Evolutionary conservation across 2,797 vertebrate species (phyloP).

Genomic region (Centropyge bicolor): DNA sequence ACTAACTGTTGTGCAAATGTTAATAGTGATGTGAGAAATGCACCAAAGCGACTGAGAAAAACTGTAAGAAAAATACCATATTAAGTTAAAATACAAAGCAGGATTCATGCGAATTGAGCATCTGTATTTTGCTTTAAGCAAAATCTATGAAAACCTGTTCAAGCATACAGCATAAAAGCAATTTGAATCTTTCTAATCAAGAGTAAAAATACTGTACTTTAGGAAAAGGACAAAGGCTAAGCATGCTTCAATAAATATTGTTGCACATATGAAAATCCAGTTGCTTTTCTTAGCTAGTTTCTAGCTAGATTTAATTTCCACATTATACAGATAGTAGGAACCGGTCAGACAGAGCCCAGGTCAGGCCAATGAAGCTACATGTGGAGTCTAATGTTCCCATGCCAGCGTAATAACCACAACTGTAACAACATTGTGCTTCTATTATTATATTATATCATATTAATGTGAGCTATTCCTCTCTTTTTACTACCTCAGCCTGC

Average conservation of each 20-base stretch:
- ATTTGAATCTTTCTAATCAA: too few species aligned
- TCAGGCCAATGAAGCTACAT: background rate
- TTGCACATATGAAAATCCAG: background rate
- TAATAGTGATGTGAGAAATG: too few species aligned
- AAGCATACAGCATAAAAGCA: background rate
- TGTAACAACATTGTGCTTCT: background rate
- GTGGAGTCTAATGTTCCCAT: background rate
- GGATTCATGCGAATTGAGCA: background rate
- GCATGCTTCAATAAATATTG: background rate
- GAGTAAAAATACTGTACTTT: too few species aligned
- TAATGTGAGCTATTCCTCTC: background rate
- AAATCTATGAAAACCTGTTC: background rate
- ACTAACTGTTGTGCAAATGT: too few species aligned
- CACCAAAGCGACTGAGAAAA: too few species aligned
- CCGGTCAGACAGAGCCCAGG: background rate
- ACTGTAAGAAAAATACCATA: background rate
- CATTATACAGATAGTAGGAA: background rate
- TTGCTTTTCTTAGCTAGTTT: background rate
- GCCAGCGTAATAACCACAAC: background rate
- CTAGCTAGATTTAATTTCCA: background rate
- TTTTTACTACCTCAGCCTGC: slow-evolving; percentile 67
- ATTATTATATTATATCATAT: too few species aligned
- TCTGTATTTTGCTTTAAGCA: background rate
- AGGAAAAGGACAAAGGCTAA: too few species aligned
- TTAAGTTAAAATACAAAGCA: background rate